Percentiles rank a stretch among this genome's conserved stretches.
phyloP scores from a whole-genome alignment of 2,888 invertebrate species.

The Sesia bembeciformis region DNA sequence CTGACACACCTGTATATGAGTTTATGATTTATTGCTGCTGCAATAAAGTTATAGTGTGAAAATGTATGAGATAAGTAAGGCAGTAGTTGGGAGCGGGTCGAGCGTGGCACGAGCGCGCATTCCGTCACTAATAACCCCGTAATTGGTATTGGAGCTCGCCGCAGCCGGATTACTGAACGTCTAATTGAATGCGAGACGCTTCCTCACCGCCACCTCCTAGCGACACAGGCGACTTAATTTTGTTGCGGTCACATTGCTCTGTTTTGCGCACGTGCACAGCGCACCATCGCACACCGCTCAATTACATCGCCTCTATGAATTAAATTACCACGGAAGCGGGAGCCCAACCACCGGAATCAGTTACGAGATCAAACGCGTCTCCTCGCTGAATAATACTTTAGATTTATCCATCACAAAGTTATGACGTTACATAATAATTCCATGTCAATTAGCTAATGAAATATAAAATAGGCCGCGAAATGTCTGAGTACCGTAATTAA shows the following conservation, averaged over 20 bases:
- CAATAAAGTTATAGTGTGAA: background rate
- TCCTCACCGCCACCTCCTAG: constrained; percentile 33
- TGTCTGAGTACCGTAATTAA: constrained; percentile 51
- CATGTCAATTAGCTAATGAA: constrained; percentile 74
- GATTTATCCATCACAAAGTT: constrained; percentile 49
- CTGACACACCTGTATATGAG: too few relatives aligned
- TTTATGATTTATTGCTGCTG: too few relatives aligned
- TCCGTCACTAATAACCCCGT: constrained; percentile 69
- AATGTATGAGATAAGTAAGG: background rate
- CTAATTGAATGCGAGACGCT: constrained; percentile 73
- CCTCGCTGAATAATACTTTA: constrained; percentile 38
- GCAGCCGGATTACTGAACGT: constrained; percentile 71
- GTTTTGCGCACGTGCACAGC: constrained; percentile 53
- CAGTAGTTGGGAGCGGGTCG: constrained; percentile 22
- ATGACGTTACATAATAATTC: constrained; percentile 64
- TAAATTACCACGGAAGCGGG: constrained; percentile 50
- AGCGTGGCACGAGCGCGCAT: constrained; percentile 33
- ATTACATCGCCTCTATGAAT: constrained; percentile 58
- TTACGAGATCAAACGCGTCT: constrained; percentile 52
- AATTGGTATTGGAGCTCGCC: constrained; percentile 73
- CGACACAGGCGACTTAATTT: constrained; percentile 47
- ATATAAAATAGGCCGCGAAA: constrained; percentile 58
- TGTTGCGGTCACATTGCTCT: constrained; percentile 63
- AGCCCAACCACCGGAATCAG: constrained; percentile 14
- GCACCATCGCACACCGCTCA: constrained; percentile 33